phyloP scores from a whole-genome alignment of 30 jellyfish, hydroid and myxozoan genomes.

The Phacellophora camtschatica region DNA sequence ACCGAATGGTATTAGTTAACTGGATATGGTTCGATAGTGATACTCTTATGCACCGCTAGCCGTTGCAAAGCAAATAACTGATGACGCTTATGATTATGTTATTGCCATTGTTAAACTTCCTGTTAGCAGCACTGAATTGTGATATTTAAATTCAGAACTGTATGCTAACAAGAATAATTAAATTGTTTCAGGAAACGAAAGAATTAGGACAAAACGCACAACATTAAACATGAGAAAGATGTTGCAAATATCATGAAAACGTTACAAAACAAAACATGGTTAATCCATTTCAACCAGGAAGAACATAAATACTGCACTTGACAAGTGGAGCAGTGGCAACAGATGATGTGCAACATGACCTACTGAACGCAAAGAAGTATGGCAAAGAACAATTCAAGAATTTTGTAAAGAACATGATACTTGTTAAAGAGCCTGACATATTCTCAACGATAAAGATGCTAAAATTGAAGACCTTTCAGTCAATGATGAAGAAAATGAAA shows the following conservation, averaged over 20 bases:
- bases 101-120: too few species aligned
- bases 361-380: neutral
- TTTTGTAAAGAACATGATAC: slow-evolving; percentile 14
- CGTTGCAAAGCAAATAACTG: neutral
- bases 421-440: slow-evolving; percentile 26
- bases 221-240: neutral
- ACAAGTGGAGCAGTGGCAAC: slow-evolving; percentile 59
- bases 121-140: too few species aligned
- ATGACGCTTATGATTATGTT: neutral
- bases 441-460: slow-evolving; percentile 19
- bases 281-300: slow-evolving; percentile 19
- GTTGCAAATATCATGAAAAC: slow-evolving; percentile 9
- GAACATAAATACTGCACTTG: neutral
- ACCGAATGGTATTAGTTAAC: too few species aligned
- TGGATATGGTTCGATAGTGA: too few species aligned
- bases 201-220: slow-evolving; percentile 26
- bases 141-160: neutral
- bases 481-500: neutral
- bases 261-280: slow-evolving; percentile 13
- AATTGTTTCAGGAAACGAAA: slow-evolving; percentile 6
- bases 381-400: slow-evolving; percentile 16
- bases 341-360: slow-evolving; percentile 8
- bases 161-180: neutral
- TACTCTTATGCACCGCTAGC: too few species aligned
- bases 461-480: slow-evolving; percentile 16